Evolutionary conservation across 2,888 invertebrate species (phyloP).

Genomic region (Ectemnius continuus): DNA sequence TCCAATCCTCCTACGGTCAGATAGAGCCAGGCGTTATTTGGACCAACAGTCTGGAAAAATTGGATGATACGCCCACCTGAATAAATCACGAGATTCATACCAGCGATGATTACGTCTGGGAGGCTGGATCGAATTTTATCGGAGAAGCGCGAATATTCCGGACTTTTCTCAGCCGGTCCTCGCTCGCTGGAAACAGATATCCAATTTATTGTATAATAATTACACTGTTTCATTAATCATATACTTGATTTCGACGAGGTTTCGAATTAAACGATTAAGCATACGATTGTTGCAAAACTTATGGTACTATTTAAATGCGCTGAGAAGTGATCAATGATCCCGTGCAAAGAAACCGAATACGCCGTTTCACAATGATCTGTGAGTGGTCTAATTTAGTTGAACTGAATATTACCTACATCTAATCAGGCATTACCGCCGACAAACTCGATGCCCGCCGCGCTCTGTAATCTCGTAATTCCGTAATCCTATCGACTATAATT

Average conservation of each 20-base stretch:
- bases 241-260: neutral
- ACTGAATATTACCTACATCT: conserved; percentile 27
- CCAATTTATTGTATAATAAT: conserved; percentile 12
- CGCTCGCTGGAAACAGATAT: conserved; percentile 21
- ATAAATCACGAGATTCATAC: conserved; percentile 46
- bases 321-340: no score
- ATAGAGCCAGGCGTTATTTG: conserved; percentile 23
- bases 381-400: conserved; percentile 1
- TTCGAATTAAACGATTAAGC: neutral
- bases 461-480: conserved; percentile 49
- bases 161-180: conserved; percentile 31
- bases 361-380: neutral
- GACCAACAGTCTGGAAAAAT: conserved; percentile 16
- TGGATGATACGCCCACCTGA: conserved; percentile 52
- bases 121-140: conserved; percentile 39
- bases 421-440: conserved; percentile 36
- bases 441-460: conserved; percentile 20
- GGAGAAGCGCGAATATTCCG: neutral
- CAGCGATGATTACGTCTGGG: conserved; percentile 29
- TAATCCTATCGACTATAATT: conserved; percentile 45
- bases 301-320: no score
- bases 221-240: neutral
- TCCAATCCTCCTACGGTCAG: no score
- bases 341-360: neutral
- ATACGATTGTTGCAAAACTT: neutral